Base-by-base conservation (phyloP, 2,888 invertebrate species). In the Brachypalpus laphriformis region DNA sequence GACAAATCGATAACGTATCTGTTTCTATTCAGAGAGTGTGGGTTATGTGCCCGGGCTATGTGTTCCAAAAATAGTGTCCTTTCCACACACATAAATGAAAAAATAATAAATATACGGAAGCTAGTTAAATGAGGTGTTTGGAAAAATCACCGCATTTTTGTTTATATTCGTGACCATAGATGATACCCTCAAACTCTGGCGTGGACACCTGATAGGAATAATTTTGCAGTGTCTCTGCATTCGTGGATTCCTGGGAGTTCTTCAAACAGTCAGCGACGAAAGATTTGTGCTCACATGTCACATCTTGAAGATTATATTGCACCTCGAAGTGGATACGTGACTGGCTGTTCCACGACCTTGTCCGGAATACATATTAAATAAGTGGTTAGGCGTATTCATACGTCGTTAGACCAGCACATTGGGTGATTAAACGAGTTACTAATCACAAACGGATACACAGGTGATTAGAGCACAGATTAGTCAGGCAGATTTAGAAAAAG, bases 1-100 rank as follows among this genome's bases (percentile, higher is more conserved):
- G 71, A 85, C 75, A 85, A 75, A 85, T 76, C 81, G 75, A 85
- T 85, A 71, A n/a, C 47, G 45, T 75, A 81, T 81, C 70, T 45
- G 68, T 78, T 83, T 74, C 65, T 57, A 56, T 74, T 70, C 59
- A 25, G 63, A 25, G 63, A 8, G 22, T 31, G 74, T 45, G 40
- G 40, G n/a, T 56, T 47, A 57, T 74, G 65, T 37, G 68, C 18
- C 40, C n/a, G 63, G 18, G 65, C 40, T 77, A 68, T 65, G 31
- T 75, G 45, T 49, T 75, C 34, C 28, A 59, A 66, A 78, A 83
- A 83, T 56, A 57, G 61, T 34, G 37, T 34, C 7, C 34, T 8
- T 8, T 7, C 51, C 22, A 14, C 4, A 47, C 45, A 40, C 49
- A 74, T 18, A 61, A 51, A 54, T 63, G 20, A 75, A 63, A 57